Evolutionary conservation across 2,797 vertebrate genomes (phyloP).

Genomic region (Macroramphosus scolopax): DNA sequence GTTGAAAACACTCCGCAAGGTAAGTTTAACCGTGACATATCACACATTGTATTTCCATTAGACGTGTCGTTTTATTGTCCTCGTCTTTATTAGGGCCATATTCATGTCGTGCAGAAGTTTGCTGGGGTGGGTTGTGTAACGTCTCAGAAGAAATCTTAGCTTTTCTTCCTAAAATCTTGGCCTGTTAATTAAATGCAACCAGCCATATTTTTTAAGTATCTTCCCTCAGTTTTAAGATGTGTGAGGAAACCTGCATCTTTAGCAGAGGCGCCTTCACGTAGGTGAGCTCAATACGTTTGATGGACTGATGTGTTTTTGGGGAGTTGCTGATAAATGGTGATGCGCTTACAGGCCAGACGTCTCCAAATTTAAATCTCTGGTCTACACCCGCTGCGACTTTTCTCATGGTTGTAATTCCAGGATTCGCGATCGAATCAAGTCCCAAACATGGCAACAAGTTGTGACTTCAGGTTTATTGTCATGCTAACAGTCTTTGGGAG

Average conservation of each 20-base stretch:
- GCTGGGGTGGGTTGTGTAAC: no score
- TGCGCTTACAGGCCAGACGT: no score
- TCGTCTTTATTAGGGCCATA: no score
- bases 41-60: no score
- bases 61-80: no score
- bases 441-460: slow-evolving; percentile 49
- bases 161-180: slow-evolving; percentile 15
- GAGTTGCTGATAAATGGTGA: no score
- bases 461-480: slow-evolving; percentile 69
- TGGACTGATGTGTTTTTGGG: no score
- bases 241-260: background rate
- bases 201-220: background rate
- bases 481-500: slow-evolving; percentile 65
- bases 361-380: no score
- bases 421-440: slow-evolving; percentile 26
- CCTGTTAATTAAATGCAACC: slow-evolving; percentile 4
- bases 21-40: slow-evolving; percentile 42
- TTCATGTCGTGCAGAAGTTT: no score
- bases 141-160: no score
- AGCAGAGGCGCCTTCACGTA: no score
- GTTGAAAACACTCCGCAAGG: slow-evolving; percentile 46
- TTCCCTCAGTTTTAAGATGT: background rate
- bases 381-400: slow-evolving; percentile 9
- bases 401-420: slow-evolving; percentile 11
- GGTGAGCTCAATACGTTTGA: no score